These are phyloP conservation scores for Squalus acanthias DNA, from an alignment of 2,797 vertebrate species.

Conservation along the genomic window DNA sequence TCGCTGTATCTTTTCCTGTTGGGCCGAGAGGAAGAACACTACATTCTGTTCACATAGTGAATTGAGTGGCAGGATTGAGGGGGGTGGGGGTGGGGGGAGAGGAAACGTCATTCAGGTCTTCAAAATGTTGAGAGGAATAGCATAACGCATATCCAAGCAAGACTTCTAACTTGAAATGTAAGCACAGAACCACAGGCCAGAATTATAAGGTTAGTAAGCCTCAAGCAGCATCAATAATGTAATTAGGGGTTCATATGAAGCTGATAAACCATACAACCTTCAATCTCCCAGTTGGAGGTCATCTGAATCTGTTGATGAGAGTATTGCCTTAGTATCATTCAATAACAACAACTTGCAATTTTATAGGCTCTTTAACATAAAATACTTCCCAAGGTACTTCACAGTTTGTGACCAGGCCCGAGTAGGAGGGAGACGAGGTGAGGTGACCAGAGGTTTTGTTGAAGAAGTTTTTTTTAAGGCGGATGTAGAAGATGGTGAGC, in stretches of 20 bases:
- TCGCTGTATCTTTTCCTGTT: neutral
- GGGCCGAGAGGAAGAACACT: neutral
- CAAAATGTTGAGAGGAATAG: neutral
- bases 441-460: neutral
- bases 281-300: neutral
- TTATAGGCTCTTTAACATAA: neutral
- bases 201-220: neutral
- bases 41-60: neutral
- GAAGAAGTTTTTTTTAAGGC: neutral
- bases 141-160: neutral
- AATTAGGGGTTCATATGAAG: neutral
- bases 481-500: neutral
- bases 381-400: neutral
- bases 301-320: neutral
- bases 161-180: neutral
- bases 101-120: neutral
- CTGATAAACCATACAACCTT: neutral
- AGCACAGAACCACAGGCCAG: neutral
- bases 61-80: neutral
- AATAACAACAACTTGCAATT: neutral
- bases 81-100: neutral
- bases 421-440: neutral
- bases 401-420: neutral
- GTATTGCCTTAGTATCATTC: neutral
- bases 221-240: neutral